Evolutionary conservation across 64 coral and sea anemone species (phyloP).

Genomic region (Montipora efflorescens): DNA sequence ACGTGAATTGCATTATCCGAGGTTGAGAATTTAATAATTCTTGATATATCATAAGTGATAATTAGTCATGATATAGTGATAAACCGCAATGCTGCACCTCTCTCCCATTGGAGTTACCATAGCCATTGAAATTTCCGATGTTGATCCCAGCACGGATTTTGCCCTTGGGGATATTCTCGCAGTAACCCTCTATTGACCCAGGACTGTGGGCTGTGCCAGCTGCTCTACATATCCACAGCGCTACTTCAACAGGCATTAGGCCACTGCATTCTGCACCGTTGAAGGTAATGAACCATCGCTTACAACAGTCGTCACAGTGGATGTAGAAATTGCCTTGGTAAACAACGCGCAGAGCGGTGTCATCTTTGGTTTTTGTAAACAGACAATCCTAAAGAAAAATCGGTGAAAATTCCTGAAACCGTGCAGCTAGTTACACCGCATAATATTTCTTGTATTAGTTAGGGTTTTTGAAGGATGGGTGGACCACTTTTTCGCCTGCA

Average conservation of each 20-base stretch:
- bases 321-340: background rate
- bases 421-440: no score
- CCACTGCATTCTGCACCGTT: constrained; percentile 19
- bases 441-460: no score
- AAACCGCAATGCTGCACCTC: no score
- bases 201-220: background rate
- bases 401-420: background rate
- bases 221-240: no score
- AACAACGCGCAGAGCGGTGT: background rate
- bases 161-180: constrained; percentile 20
- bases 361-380: background rate
- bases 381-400: background rate
- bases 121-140: constrained; percentile 11
- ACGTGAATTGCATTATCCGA: no score
- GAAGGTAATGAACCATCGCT: constrained; percentile 38
- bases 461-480: no score
- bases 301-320: background rate
- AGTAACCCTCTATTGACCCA: constrained; percentile 19
- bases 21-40: no score
- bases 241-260: background rate
- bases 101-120: background rate
- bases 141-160: constrained; percentile 29
- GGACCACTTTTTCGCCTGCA: no score
- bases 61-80: no score
- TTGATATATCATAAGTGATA: no score